These are phyloP conservation scores for Mormyrus lacerda DNA, from an alignment of 2,113 vertebrate genomes.

Conservation along the genomic window DNA sequence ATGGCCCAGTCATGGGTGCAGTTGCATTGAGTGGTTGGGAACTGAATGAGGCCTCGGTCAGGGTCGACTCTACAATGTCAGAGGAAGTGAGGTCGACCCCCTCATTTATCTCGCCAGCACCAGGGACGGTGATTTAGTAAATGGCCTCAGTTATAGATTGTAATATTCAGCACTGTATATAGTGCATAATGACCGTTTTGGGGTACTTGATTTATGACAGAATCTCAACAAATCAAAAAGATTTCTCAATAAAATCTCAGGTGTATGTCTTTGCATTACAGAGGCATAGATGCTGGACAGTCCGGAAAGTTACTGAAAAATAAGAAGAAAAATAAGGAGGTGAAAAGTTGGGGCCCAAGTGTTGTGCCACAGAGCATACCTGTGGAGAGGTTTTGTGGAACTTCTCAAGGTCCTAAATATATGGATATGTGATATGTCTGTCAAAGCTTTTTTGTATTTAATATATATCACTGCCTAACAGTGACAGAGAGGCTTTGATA, in stretches of 20 bases:
- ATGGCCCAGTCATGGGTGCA: neutral
- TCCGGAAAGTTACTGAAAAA: neutral
- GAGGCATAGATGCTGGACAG: neutral
- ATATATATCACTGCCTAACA: neutral
- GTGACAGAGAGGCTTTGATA: neutral
- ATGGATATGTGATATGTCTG: neutral
- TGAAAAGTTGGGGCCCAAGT: neutral
- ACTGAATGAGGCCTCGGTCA: constrained; percentile 5
- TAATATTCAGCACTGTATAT: constrained; percentile 35
- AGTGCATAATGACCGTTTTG: constrained; percentile 27
- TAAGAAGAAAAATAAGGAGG: neutral
- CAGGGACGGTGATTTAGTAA: constrained; percentile 42
- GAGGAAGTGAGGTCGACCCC: constrained; percentile 12
- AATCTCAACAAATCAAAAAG: constrained; percentile 26
- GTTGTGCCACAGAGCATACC: neutral
- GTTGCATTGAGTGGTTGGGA: constrained; percentile 4
- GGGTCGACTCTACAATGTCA: constrained; percentile 15
- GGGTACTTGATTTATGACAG: constrained; percentile 32
- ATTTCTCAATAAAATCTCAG: neutral
- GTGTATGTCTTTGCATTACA: neutral
- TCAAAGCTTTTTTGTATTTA: neutral
- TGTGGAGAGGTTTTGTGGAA: neutral
- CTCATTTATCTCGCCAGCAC: constrained; percentile 23
- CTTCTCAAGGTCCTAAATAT: neutral
- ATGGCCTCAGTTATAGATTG: constrained; percentile 40